phyloP scores from a whole-genome alignment of 2,888 invertebrate genomes.

The Hyppa rectilinea region DNA sequence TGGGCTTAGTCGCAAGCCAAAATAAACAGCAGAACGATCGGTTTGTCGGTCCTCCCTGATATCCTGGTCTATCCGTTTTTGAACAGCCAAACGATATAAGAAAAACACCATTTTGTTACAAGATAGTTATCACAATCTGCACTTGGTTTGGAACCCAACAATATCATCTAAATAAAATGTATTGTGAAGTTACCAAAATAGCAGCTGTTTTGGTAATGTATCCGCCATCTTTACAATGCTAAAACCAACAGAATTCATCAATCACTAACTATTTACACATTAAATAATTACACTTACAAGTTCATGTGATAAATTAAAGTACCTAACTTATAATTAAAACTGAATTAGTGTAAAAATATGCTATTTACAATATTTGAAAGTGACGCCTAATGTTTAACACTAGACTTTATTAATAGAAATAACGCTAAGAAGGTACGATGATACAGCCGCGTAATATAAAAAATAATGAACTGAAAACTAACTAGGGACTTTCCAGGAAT shows the following conservation, averaged over 20 bases:
- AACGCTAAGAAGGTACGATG: not conserved
- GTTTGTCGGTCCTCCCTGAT: not conserved
- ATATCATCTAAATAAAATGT: not conserved
- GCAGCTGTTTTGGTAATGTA: slow-evolving; percentile 21
- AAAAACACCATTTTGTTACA: not conserved
- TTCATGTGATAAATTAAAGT: slow-evolving; percentile 56
- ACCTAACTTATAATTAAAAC: slow-evolving; percentile 46
- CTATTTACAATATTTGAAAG: slow-evolving; percentile 42
- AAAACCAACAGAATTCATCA: slow-evolving; percentile 5
- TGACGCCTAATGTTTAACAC: slow-evolving; percentile 41
- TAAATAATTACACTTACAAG: slow-evolving; percentile 62
- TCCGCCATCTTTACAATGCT: slow-evolving; percentile 28
- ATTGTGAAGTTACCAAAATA: not conserved
- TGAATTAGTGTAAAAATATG: slow-evolving; percentile 11
- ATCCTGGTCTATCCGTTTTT: not conserved
- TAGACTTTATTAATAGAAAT: slow-evolving; percentile 2
- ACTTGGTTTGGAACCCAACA: not conserved
- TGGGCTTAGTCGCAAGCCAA: not conserved
- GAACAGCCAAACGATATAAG: not conserved
- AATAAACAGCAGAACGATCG: not conserved
- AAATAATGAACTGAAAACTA: not conserved
- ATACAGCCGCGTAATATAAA: not conserved
- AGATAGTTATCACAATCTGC: not conserved
- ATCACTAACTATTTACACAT: slow-evolving; percentile 50
- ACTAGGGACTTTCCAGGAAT: slow-evolving; percentile 4